Percentiles rank a stretch among this genome's conserved stretches.
These are phyloP conservation scores for Cataglyphis rosenhaueri DNA, from an alignment of 2,888 invertebrate genomes.

Conservation along the genomic window DNA sequence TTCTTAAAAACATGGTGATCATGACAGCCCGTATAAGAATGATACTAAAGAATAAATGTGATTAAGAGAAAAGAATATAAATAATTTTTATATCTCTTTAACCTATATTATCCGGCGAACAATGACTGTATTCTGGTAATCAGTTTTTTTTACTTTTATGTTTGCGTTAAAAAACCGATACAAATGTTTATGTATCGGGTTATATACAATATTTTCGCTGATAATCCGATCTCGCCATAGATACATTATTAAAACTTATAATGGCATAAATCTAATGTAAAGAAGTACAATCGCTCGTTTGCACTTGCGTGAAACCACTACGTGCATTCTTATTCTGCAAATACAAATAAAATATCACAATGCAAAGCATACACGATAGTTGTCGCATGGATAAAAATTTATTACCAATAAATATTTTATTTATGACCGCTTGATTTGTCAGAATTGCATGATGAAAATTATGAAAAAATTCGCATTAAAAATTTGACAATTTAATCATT, in stretches of 20 bases:
- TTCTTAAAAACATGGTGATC: not conserved
- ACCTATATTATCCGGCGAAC: slow-evolving; percentile 71
- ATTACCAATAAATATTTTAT: slow-evolving; percentile 19
- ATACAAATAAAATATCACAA: slow-evolving; percentile 44
- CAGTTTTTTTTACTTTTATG: slow-evolving; percentile 54
- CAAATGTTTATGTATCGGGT: slow-evolving; percentile 74
- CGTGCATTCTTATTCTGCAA: slow-evolving; percentile 32
- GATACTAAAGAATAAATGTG: slow-evolving; percentile 56
- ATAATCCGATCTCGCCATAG: slow-evolving; percentile 29
- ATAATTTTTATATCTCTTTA: slow-evolving; percentile 70
- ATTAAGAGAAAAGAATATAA: slow-evolving; percentile 75
- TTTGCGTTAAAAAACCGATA: slow-evolving; percentile 57
- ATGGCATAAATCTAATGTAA: slow-evolving; percentile 26
- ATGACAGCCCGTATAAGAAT: not conserved
- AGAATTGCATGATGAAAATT: not conserved
- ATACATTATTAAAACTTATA: slow-evolving; percentile 16
- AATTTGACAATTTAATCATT: slow-evolving; percentile 42
- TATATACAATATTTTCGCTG: slow-evolving; percentile 55
- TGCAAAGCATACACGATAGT: slow-evolving; percentile 25
- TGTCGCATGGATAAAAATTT: slow-evolving; percentile 33
- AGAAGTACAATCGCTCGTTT: slow-evolving; percentile 2
- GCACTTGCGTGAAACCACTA: slow-evolving; percentile 8
- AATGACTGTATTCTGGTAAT: slow-evolving; percentile 51
- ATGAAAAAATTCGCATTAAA: slow-evolving; percentile 15
- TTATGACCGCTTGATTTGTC: slow-evolving; percentile 34